A percentile compares a stretch with the other conserved stretches of the same genome.
Conservation (phyloP, 2,797 vertebrate species). For the Myripristis jacobus region DNA sequence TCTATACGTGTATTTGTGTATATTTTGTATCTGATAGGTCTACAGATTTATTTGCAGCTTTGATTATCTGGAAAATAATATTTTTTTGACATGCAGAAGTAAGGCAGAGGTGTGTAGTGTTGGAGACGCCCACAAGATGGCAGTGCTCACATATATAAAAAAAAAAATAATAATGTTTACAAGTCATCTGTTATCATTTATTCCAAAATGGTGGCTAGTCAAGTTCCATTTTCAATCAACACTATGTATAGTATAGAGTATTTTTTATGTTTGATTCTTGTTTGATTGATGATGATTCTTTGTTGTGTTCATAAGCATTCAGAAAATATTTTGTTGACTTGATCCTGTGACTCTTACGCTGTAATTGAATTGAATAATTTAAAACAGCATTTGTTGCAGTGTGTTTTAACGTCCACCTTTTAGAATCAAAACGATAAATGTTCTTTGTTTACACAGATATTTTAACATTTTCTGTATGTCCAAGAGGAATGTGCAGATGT, state of each 20-base stretch:
- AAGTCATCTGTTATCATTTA: slow-evolving; percentile 21
- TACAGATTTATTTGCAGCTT: not conserved
- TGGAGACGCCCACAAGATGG: slow-evolving; percentile 68
- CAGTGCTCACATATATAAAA: slow-evolving; percentile 40
- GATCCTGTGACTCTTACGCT: slow-evolving; percentile 16
- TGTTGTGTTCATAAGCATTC: not conserved
- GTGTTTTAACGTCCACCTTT: slow-evolving; percentile 18
- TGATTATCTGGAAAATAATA: not conserved
- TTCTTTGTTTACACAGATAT: slow-evolving; percentile 3
- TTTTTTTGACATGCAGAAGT: not conserved
- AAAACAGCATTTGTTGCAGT: slow-evolving; percentile 11
- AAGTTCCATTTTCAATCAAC: slow-evolving; percentile 33
- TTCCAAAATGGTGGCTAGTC: slow-evolving; percentile 70
- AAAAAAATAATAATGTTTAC: not conserved
- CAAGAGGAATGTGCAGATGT: no score
- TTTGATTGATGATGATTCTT: no score
- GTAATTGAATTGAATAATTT: not conserved
- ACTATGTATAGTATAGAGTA: not conserved
- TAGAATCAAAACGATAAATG: slow-evolving; percentile 25
- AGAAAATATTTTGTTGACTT: slow-evolving; percentile 2
- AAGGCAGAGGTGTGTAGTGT: slow-evolving; percentile 37
- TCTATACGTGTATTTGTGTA: slow-evolving; percentile 5
- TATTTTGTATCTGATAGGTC: slow-evolving; percentile 34
- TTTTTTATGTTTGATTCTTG: slow-evolving; percentile 13
- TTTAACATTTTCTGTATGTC: not conserved